Percentiles rank a stretch among this genome's conserved stretches.
These are phyloP conservation scores for Rhea pennata DNA, from an alignment of 2,113 vertebrate species.

Conservation along the genomic window DNA sequence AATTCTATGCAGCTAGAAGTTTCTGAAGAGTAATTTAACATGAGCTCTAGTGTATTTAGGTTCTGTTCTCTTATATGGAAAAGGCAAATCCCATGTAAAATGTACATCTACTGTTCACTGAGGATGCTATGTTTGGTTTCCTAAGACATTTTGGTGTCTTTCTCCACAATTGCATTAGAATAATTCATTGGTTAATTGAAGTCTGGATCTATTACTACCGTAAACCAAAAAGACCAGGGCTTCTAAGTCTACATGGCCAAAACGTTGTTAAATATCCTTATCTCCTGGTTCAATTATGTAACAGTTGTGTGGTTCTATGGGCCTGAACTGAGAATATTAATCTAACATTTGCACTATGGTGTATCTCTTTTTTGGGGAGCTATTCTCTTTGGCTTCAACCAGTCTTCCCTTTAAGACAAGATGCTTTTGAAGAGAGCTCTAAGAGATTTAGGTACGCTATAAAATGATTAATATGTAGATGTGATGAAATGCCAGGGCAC, in stretches of 20 bases:
- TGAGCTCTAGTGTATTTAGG: neutral
- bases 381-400: neutral
- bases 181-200: neutral
- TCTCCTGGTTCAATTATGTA: neutral
- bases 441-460: neutral
- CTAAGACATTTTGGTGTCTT: neutral
- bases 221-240: neutral
- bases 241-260: neutral
- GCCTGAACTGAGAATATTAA: neutral
- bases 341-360: rapidly evolving
- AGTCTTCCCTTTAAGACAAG: neutral
- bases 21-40: conserved; percentile 19
- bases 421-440: neutral
- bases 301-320: neutral
- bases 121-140: neutral
- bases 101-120: neutral
- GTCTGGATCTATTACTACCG: neutral
- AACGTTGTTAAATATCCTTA: neutral
- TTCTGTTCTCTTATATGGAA: neutral
- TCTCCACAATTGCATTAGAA: neutral
- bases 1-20: neutral
- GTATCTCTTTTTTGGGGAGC: neutral
- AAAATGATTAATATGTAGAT: neutral
- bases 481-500: neutral
- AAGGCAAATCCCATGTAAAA: neutral